Conservation (phyloP, 2,797 vertebrate genomes). For the Tolypeutes matacus region DNA sequence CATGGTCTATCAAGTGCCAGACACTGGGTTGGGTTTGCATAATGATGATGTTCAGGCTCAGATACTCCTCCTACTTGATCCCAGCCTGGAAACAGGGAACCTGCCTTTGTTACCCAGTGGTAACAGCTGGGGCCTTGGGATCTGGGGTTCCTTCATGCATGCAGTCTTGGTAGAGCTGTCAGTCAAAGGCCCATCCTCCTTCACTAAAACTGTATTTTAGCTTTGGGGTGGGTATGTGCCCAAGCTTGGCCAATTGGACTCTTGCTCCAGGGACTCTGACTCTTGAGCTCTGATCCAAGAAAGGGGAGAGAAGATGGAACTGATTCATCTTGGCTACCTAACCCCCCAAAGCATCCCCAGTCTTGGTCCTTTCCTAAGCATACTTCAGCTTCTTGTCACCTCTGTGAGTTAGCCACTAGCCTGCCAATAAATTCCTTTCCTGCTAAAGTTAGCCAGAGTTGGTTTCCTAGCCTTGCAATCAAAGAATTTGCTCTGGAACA, state of each 20-base stretch:
- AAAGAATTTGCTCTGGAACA: not conserved
- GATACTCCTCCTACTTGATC: not conserved
- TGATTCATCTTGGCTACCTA: not conserved
- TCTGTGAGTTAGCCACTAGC: slow-evolving; percentile 2
- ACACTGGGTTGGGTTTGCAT: not conserved
- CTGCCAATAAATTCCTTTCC: not conserved
- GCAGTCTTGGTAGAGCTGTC: not conserved
- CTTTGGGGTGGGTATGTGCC: not conserved
- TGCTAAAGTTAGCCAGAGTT: not conserved
- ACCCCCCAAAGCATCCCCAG: not conserved
- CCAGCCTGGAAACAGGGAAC: not conserved
- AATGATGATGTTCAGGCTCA: not conserved
- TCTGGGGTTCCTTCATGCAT: not conserved
- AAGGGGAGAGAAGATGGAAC: not conserved
- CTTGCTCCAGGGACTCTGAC: not conserved
- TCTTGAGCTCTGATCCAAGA: not conserved
- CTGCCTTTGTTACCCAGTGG: not conserved
- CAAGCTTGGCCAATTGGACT: not conserved
- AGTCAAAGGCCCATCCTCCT: not conserved
- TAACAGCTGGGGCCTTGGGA: not conserved
- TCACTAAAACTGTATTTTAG: not conserved
- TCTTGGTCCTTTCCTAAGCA: not conserved
- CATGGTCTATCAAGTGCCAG: not conserved
- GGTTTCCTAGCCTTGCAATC: not conserved
- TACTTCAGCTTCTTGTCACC: slow-evolving; percentile 21